Percentiles rank a stretch among this genome's conserved stretches.
phyloP scores from a whole-genome alignment of 2,888 invertebrate genomes.

The Drosophila emarginata region DNA sequence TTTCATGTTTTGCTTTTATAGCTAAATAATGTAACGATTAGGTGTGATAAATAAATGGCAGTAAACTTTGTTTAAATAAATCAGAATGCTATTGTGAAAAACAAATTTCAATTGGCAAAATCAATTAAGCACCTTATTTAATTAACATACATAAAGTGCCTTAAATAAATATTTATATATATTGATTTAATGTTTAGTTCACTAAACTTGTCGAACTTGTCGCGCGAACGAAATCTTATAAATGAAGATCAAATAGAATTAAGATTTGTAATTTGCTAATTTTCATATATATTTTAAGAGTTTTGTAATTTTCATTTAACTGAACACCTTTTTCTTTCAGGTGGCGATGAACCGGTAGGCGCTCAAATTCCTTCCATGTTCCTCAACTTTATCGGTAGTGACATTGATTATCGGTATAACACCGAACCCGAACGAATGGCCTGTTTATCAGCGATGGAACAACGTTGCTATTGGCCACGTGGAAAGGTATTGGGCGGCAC shows the following conservation, averaged over 20 bases:
- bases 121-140: background rate
- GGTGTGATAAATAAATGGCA: slow-evolving; percentile 6
- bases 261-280: too few relatives aligned
- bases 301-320: background rate
- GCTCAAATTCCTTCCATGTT: slow-evolving; percentile 95
- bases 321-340: slow-evolving; percentile 82
- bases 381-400: slow-evolving; percentile 92
- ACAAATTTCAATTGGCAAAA: background rate
- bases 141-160: background rate
- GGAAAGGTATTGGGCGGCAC: slow-evolving; percentile 96
- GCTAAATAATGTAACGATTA: background rate
- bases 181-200: too few relatives aligned
- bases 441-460: slow-evolving; percentile 87
- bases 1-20: background rate
- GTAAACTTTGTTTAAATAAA: background rate
- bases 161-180: too few relatives aligned
- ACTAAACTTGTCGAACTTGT: too few relatives aligned
- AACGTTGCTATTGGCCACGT: slow-evolving; percentile 91
- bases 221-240: too few relatives aligned
- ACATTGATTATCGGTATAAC: slow-evolving; percentile 93
- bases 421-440: slow-evolving; percentile 92
- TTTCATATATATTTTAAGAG: too few relatives aligned
- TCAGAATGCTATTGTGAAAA: background rate
- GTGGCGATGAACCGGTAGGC: slow-evolving; percentile 93
- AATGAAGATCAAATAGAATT: too few relatives aligned